Evolutionary conservation across 2,888 invertebrate species (phyloP).

Genomic region (Pachliopta kotzebuea): DNA sequence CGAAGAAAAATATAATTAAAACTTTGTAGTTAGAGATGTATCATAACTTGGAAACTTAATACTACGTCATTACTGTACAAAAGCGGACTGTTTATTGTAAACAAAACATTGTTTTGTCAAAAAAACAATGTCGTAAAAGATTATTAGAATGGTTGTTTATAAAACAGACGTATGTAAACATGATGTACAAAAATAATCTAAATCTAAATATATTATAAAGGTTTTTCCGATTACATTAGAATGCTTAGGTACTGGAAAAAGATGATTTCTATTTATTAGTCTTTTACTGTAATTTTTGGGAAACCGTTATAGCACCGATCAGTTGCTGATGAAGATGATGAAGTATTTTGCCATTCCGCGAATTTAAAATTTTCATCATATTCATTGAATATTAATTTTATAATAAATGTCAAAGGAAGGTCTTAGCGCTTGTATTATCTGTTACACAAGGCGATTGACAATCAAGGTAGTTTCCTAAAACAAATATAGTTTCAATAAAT

Average conservation of each 20-base stretch:
- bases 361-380: constrained; percentile 11
- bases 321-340: too few relatives aligned
- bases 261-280: too few relatives aligned
- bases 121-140: background rate
- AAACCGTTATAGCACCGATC: too few relatives aligned
- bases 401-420: constrained; percentile 21
- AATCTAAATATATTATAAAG: background rate
- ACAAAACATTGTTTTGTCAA: background rate
- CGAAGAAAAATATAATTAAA: too few relatives aligned
- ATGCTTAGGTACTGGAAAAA: too few relatives aligned
- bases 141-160: background rate
- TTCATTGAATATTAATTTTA: constrained; percentile 21
- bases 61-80: background rate
- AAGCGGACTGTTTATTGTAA: background rate
- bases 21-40: background rate
- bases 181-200: background rate
- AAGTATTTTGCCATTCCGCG: background rate
- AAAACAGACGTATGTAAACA: too few relatives aligned
- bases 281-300: too few relatives aligned
- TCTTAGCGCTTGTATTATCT: constrained; percentile 16
- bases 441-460: constrained; percentile 16
- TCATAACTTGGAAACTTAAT: background rate
- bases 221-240: too few relatives aligned
- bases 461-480: constrained; percentile 9
- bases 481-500: background rate